A percentile compares a stretch with the other conserved stretches of the same genome.
Conservation (phyloP, 2,797 vertebrate species). For the Diplodus sargus region DNA sequence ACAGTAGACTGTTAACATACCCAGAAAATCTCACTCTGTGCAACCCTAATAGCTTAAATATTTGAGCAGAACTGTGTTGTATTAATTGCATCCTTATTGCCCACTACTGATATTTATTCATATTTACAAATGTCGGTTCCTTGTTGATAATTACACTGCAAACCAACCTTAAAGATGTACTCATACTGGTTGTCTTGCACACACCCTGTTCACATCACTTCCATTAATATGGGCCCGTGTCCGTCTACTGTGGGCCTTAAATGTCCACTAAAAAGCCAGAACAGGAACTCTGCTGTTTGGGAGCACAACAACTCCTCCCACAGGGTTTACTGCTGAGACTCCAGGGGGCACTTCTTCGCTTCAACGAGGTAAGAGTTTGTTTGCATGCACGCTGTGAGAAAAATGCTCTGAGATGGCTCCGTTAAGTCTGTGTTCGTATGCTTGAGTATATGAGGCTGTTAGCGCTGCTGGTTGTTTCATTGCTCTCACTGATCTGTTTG, state of each 20-base stretch:
- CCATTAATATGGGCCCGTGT: background rate
- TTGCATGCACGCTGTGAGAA: conserved; percentile 2
- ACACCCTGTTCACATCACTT: background rate
- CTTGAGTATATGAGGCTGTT: conserved; percentile 1
- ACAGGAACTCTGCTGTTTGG: conserved; percentile 1
- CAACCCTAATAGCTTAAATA: no score
- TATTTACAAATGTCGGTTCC: background rate
- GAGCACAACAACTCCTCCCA: background rate
- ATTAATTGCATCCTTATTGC: background rate
- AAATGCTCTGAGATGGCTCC: background rate
- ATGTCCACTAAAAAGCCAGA: conserved; percentile 4
- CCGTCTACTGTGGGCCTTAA: background rate
- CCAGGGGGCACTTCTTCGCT: background rate
- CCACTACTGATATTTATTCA: background rate
- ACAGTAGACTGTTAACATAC: no score
- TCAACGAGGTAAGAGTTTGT: conserved; percentile 18
- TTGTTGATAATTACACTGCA: background rate
- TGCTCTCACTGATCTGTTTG: conserved; percentile 13
- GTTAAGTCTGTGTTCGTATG: conserved; percentile 15
- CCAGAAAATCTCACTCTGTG: no score
- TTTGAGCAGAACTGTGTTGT: background rate
- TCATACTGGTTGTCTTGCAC: conserved; percentile 11
- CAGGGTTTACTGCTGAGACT: conserved; percentile 1
- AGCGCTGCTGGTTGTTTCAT: conserved; percentile 5
- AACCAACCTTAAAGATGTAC: conserved; percentile 1